Evolutionary conservation across 2,113 vertebrate species (phyloP), one percentile per base, ranked within the genome.

Genomic region (Myocastor coypus): DNA sequence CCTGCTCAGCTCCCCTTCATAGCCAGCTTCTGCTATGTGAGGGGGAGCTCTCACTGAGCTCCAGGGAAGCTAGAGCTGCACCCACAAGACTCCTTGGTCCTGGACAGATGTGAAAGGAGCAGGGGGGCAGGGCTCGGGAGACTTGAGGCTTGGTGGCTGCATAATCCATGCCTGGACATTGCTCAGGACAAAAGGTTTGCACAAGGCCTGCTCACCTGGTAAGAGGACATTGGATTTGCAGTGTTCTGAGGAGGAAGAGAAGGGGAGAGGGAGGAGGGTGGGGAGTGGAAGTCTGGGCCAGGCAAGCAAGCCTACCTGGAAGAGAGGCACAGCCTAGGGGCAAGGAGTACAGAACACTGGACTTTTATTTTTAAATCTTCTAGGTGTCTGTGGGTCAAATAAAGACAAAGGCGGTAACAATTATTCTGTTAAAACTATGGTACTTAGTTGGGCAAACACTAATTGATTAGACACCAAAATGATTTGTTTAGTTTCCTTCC

Each of bases 391-490:
- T 68, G 96, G 97, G 98, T 98, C 98, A 98, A 98, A 98, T 98
- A 98, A 98, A 98, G 98, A 98, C 98, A 98, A 98, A 96, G 97
- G 97, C 87, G 86, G 94, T 98, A 98, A 98, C 97, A 98, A 98
- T 98, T 98, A 98, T 98, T 98, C 98, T 97, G 98, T 98, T 98
- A 98, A 98, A 98, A 98, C 98, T 97, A 96, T 96, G 98, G 98
- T 92, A 98, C 97, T 98, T 98, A 98, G 97, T 97, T 98, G 97
- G 91, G 95, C 97, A 97, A 98, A 97, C 97, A 96, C 98, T 95
- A 97, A 98, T 98, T 98, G 98, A 98, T 98, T 98, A 98, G 98
- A 95, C 98, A 97, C 98, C 98, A 97, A 98, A 97, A 98, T 96
- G 97, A 97, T 96, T 97, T 97, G 96, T 94, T 97, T 86, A 94